Percentiles rank a stretch among this genome's conserved stretches.
These are phyloP conservation scores for Ptiloglossa arizonensis DNA, from an alignment of 1,140 invertebrate species.

Conservation along the genomic window DNA sequence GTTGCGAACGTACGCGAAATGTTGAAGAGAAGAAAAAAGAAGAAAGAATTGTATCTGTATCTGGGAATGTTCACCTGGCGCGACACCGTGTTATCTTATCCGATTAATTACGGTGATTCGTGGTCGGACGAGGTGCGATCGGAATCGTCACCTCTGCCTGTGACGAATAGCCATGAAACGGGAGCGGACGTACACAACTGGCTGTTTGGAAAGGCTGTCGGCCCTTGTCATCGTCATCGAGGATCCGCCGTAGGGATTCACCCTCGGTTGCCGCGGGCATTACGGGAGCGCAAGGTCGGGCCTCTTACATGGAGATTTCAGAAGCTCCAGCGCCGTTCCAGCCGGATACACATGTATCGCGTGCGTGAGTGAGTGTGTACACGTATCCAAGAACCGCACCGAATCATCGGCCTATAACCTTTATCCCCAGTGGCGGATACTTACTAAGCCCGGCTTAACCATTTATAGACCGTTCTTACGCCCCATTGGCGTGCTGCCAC, in stretches of 20 bases:
- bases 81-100: background rate
- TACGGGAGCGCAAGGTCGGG: conserved; percentile 42
- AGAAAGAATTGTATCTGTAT: background rate
- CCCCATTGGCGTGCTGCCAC: conserved; percentile 49
- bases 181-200: conserved; percentile 79
- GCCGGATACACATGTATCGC: conserved; percentile 56
- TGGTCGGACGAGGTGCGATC: too few species aligned
- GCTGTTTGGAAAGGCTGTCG: conserved; percentile 79
- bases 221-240: conserved; percentile 77
- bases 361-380: conserved; percentile 26
- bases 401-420: conserved; percentile 68
- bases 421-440: conserved; percentile 67
- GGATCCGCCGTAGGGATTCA: conserved; percentile 59
- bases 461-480: conserved; percentile 61
- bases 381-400: conserved; percentile 47
- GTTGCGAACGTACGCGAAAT: background rate
- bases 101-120: conserved; percentile 19
- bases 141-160: conserved; percentile 10
- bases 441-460: conserved; percentile 63
- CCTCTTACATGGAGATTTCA: conserved; percentile 61
- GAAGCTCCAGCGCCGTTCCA: conserved; percentile 39
- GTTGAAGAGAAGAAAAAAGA: background rate
- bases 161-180: conserved; percentile 73
- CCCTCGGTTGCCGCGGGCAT: conserved; percentile 52
- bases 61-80: background rate